phyloP scores from a whole-genome alignment of 2,113 vertebrate genomes.

The Bostrychus sinensis region DNA sequence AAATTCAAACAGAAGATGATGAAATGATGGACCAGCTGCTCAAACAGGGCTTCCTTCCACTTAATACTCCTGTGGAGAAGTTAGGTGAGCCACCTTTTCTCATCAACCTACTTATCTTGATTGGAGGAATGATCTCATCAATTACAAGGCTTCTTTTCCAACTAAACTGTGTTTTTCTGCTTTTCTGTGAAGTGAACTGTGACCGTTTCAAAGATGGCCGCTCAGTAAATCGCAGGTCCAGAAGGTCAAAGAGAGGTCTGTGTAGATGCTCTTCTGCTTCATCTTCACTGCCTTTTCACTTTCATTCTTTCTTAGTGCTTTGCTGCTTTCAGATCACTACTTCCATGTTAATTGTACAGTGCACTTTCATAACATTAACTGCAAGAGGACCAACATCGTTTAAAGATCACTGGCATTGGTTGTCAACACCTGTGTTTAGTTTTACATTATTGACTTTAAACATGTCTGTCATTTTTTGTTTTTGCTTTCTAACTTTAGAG shows the following conservation, averaged over 20 bases:
- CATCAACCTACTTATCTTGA: not conserved
- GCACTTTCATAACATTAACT: too few relatives aligned
- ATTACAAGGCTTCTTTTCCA: conserved; percentile 38
- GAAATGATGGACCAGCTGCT: conserved; percentile 95
- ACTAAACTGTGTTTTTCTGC: conserved; percentile 71
- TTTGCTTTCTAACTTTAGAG: conserved; percentile 77
- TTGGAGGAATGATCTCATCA: conserved; percentile 2
- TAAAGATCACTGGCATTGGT: too few relatives aligned
- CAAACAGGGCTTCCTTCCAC: conserved; percentile 94
- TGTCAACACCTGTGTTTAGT: too few relatives aligned
- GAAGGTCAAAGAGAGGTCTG: conserved; percentile 89
- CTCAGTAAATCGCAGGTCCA: conserved; percentile 87
- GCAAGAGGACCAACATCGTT: too few relatives aligned
- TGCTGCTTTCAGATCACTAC: not conserved
- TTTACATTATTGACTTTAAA: not conserved
- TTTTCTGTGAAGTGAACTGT: conserved; percentile 82
- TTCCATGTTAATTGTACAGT: not conserved
- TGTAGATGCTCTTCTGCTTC: conserved; percentile 61
- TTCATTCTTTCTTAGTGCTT: conserved; percentile 19
- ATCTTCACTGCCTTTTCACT: conserved; percentile 19
- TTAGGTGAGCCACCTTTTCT: conserved; percentile 77
- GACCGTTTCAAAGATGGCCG: conserved; percentile 87
- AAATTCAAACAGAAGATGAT: conserved; percentile 95
- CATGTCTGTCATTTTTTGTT: conserved; percentile 3
- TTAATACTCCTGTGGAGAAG: conserved; percentile 95